Evolutionary conservation across 2,113 vertebrate genomes (phyloP).

Genomic region (Melanerpes formicivorus): DNA sequence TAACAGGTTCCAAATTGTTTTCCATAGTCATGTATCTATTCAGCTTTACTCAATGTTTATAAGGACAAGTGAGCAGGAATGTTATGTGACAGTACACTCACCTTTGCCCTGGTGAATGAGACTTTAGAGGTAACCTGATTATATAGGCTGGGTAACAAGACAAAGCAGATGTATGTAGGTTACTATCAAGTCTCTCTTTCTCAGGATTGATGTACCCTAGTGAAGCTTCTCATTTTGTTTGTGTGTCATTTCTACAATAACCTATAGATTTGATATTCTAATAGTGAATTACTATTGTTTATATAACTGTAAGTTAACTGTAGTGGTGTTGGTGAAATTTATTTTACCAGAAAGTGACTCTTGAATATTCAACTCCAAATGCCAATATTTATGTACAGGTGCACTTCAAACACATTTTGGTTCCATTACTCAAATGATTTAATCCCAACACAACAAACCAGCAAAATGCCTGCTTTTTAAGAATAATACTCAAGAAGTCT

Average conservation of each 20-base stretch:
- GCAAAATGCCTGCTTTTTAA: accelerated
- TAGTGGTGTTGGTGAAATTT: background rate
- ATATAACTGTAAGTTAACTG: background rate
- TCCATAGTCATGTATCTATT: background rate
- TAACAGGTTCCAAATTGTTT: background rate
- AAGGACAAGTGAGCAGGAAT: background rate
- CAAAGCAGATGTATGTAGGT: background rate
- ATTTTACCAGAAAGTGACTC: background rate
- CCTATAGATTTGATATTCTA: background rate
- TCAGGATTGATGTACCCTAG: background rate
- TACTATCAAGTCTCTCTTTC: background rate
- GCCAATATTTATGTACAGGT: background rate
- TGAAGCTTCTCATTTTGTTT: background rate
- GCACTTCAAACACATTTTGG: background rate
- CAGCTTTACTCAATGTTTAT: background rate
- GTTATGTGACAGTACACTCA: background rate
- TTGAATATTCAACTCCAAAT: background rate
- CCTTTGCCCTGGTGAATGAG: background rate
- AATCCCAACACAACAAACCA: background rate
- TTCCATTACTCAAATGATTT: background rate
- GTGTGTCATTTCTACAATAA: background rate
- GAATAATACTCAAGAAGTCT: background rate
- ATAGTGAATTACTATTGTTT: background rate
- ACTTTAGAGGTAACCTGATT: background rate
- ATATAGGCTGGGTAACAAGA: background rate